Base-by-base conservation (phyloP, 2,797 vertebrate genomes). In the Arremon brunneinucha region DNA sequence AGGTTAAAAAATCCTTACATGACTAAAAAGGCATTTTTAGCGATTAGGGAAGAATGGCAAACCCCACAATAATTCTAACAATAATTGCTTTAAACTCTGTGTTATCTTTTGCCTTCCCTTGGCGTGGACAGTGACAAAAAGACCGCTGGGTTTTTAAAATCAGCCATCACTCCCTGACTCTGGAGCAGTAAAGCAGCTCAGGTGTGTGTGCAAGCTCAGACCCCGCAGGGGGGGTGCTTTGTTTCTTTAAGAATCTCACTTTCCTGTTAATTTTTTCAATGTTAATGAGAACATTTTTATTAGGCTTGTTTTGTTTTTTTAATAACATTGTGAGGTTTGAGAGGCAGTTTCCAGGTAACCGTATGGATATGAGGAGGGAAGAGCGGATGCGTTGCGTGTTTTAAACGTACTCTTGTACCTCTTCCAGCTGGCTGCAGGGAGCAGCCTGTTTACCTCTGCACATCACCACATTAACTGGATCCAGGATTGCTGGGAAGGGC, bases 311-410 rank as follows among this genome's bases (percentile, higher is more conserved):
- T 95, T 96, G 63, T 57, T 90, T 96, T 96, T 96, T 87, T 80
- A 88, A 94, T 95, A 93, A 86, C 91, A 57, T 68, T 88, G 65
- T 76, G 94, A 94, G 92, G 50, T 90, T 93, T 63, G 92, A 92
- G 83, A 93, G 85, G 94, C 87, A 88, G 96, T 96, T 95, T 96
- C 96, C 92, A 96, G 91, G 95, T 97, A 96, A 95, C 91, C 6
- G 34, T 83, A 64, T 89, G 90, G 69, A 56, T 92, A 83, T 65
- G 87, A 94, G 87, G 87, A 84, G 60, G 92, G 76, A 68, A 55
- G 94, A 95, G 81, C 17, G 82, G 91, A 35, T 83, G 81, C 71
- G 1, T 30, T 82, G 52, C 27, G 64, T 44, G 72, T 60, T 89
- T 78, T 13, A 60, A 80, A 78, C 7, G 3, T 77, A 6, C 75